phyloP scores from a whole-genome alignment of 2,888 invertebrate species.

The Andricus quercusramuli region DNA sequence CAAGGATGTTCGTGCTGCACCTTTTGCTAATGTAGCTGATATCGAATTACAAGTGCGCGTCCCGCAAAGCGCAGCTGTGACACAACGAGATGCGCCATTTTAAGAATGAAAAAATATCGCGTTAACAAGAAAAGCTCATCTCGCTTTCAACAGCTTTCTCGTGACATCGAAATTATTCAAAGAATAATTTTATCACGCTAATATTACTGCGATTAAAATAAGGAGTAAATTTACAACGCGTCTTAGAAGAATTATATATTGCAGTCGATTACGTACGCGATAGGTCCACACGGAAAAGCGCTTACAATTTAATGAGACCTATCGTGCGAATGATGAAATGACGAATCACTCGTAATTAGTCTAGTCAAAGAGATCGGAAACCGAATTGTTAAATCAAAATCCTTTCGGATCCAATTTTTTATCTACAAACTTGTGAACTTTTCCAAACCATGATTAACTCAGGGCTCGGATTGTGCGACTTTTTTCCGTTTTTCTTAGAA shows the following conservation, averaged over 20 bases:
- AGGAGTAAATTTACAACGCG: conserved; percentile 52
- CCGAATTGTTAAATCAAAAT: conserved; percentile 20
- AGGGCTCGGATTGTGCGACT: too few relatives aligned
- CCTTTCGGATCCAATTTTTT: conserved; percentile 21
- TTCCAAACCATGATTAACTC: neutral
- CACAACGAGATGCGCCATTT: conserved; percentile 48
- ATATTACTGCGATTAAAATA: conserved; percentile 51
- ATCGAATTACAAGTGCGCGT: conserved; percentile 53
- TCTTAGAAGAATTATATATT: conserved; percentile 47
- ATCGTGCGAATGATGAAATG: conserved; percentile 11
- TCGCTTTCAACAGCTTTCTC: conserved; percentile 67
- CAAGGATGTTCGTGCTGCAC: conserved; percentile 54
- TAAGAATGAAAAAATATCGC: conserved; percentile 51
- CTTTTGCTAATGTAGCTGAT: conserved; percentile 51
- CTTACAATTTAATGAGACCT: conserved; percentile 27
- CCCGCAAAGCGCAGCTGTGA: conserved; percentile 46
- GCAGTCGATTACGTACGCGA: conserved; percentile 22
- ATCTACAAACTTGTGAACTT: neutral
- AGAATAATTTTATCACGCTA: conserved; percentile 46
- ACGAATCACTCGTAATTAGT: conserved; percentile 23
- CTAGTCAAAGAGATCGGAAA: neutral
- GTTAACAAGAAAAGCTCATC: conserved; percentile 52
- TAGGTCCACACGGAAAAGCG: conserved; percentile 29
- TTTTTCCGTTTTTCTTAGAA: too few relatives aligned
- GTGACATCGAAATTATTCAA: conserved; percentile 70